Base-by-base conservation (phyloP, 2,888 invertebrate species). In the Congeria kusceri region DNA sequence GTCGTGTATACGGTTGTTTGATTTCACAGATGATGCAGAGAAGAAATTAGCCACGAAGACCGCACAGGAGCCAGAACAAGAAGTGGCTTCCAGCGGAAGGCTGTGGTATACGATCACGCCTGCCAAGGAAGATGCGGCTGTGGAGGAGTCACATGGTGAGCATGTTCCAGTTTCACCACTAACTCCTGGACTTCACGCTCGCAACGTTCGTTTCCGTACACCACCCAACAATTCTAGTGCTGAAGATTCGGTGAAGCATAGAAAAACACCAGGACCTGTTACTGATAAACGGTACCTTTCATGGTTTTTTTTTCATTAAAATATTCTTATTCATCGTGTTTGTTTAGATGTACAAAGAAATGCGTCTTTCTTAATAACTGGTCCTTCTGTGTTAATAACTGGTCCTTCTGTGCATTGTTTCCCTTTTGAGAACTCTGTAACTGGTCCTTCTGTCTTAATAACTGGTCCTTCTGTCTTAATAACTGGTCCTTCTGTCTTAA, bases 141-240 rank as follows among this genome's bases (percentile, higher is more conserved):
- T n/a, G 3, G 39, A 44, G 28, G 47, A 63, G 15, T 15, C 5
- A 4, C 15, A 20, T 15, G 27, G 53, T 4, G n/a, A 5, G 27
- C 13, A 39, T 44, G 29, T 62, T 20, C 74, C 73, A 18, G 68
- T 68, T 32, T 58, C 64, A 9, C 64, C 58, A 18, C 68, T 79
- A 5, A 83, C 73, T 27, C 83, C 83, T 11, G 67, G 74, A 9
- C 29, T 65, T 2, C 62, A 58, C 18, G 47, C 66, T 18, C 73
- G 84, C 39, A 85, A 71, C 82, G 87, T 87, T 0, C 71, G 85
- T 64, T 87, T 87, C 72, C 49, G 65, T 1, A 80, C 85, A 68
- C 87, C 87, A 61, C 67, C 66, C 23, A 46, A 39, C n/a, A 32
- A 23, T 4, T 20, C 44, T 13, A 5, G 23, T 13, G 11, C 29